A percentile compares a stretch with the other conserved stretches of the same genome.
Conservation (phyloP, 1,140 invertebrate species). For the Maniola jurtina region DNA sequence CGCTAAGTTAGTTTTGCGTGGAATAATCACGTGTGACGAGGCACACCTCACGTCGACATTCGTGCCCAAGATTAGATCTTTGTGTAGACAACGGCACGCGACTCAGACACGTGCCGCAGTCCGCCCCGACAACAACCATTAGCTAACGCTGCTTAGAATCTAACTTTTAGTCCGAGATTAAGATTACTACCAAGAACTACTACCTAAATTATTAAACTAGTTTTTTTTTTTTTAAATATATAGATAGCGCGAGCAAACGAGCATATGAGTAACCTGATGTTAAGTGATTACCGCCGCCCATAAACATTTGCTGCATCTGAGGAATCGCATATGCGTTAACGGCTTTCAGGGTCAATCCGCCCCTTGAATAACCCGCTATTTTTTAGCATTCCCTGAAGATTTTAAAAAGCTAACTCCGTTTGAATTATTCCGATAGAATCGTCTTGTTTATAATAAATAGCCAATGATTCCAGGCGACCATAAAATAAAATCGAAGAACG, state of each 20-base stretch:
- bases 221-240: slow-evolving; percentile 7
- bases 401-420: not conserved
- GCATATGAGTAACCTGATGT: too few species aligned
- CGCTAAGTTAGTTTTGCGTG: slow-evolving; percentile 48
- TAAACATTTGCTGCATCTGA: too few species aligned
- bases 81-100: slow-evolving; percentile 62
- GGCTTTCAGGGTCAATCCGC: too few species aligned
- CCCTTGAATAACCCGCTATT: too few species aligned
- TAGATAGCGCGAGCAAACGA: too few species aligned
- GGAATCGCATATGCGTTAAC: too few species aligned
- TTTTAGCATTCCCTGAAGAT: not conserved
- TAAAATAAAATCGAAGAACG: slow-evolving; percentile 56
- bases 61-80: slow-evolving; percentile 67
- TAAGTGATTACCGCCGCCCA: too few species aligned
- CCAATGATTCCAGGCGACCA: slow-evolving; percentile 34
- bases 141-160: slow-evolving; percentile 41
- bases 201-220: slow-evolving; percentile 24
- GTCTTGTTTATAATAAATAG: slow-evolving; percentile 28
- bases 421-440: slow-evolving; percentile 24
- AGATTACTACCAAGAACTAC: slow-evolving; percentile 38
- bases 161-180: slow-evolving; percentile 43
- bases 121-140: slow-evolving; percentile 47
- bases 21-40: slow-evolving; percentile 71
- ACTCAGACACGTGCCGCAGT: slow-evolving; percentile 59
- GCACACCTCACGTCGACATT: slow-evolving; percentile 64